Percentiles rank a stretch among this genome's conserved stretches.
Conservation (phyloP, 2,113 vertebrate species). For the Aptenodytes patagonicus region DNA sequence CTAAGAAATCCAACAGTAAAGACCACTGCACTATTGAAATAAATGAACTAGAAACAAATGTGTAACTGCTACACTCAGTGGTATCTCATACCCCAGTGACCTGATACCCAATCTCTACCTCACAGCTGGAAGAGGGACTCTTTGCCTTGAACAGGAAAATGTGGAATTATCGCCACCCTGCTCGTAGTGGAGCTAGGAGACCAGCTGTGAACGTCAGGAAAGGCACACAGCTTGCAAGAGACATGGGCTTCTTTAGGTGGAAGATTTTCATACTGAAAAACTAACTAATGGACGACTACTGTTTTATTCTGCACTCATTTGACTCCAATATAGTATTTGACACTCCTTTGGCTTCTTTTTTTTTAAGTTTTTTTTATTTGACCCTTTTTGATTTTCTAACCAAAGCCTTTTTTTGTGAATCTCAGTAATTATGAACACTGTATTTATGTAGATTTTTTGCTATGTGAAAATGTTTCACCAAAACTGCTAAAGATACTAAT, state of each 20-base stretch:
- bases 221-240: slow-evolving; percentile 20
- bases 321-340: background rate
- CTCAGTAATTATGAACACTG: background rate
- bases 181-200: slow-evolving; percentile 14
- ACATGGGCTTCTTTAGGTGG: background rate
- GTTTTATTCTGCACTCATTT: slow-evolving; percentile 24
- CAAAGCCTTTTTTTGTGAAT: slow-evolving; percentile 47
- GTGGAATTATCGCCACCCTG: background rate
- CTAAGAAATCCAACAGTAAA: slow-evolving; percentile 79
- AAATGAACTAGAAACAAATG: slow-evolving; percentile 94
- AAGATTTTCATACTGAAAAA: slow-evolving; percentile 26
- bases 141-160: slow-evolving; percentile 52
- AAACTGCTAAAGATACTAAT: background rate
- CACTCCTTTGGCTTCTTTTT: slow-evolving; percentile 21
- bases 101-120: slow-evolving; percentile 61
- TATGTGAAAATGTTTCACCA: slow-evolving; percentile 1
- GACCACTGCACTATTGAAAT: slow-evolving; percentile 95
- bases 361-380: background rate
- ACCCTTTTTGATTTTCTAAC: slow-evolving; percentile 50
- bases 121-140: slow-evolving; percentile 53
- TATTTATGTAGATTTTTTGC: background rate
- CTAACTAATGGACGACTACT: background rate
- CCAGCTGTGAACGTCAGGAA: slow-evolving; percentile 56
- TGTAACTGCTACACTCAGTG: slow-evolving; percentile 71
- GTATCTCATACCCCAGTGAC: slow-evolving; percentile 28